Base-by-base conservation (phyloP, 2,888 invertebrate species). In the Nebria brevicollis region DNA sequence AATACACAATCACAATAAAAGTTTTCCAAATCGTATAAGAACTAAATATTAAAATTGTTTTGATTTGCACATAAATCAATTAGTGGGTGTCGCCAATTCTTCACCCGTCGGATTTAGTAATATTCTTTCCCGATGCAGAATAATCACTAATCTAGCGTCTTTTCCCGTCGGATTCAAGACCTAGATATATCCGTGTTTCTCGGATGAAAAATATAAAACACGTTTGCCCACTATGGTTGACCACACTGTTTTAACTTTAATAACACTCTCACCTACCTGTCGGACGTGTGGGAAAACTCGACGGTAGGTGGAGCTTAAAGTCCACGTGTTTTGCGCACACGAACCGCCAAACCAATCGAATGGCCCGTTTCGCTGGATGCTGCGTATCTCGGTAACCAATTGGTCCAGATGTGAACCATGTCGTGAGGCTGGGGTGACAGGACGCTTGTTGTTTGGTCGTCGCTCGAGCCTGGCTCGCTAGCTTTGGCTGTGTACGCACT, bases 361-460 rank as follows among this genome's bases (percentile, higher is more conserved):
- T 42, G 15, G 66, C 74, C 72, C 79, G 81, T 82, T 83, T 84
- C 78, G 82, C 79, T 85, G 86, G 88, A 88, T 88, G 87, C 86
- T 86, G 87, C 84, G 88, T 87, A 88, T 87, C 87, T 87, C 87
- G 66, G 83, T 82, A 84, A 85, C 83, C 86, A 86, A 89, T 89
- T 89, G 89, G 89, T 86, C 87, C 80, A 75, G 88, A 85, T 87
- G 87, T 87, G 88, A 89, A 88, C 89, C 89, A 89, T 88, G 88
- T 89, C 89, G 87, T 87, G 85, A 25, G n/a, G 34, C 42, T 72
- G 64, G 78, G 65, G 43, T 77, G 82, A 75, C 41, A 66, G 15
- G 77, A 74, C 83, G 82, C 83, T 84, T 85, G 82, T 82, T 83
- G 79, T 85, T 82, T 83, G 77, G 77, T 78, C 26, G 73, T 34